These are phyloP conservation scores for Myiagra hebetior DNA, from an alignment of 2,113 vertebrate genomes.

Conservation along the genomic window DNA sequence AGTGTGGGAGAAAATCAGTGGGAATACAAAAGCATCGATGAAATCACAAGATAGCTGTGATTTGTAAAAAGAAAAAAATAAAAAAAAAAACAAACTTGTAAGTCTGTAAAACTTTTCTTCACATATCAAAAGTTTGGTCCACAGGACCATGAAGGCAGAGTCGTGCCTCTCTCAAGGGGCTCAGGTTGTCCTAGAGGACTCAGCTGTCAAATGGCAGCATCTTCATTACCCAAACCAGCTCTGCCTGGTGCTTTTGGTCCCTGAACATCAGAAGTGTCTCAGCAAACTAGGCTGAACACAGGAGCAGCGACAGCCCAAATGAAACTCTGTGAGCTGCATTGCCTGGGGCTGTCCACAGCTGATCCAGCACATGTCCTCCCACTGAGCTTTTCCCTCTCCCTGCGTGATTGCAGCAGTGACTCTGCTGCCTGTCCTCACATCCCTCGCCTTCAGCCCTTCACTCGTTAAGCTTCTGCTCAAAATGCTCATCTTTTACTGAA, in stretches of 20 bases:
- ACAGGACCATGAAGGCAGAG: not conserved
- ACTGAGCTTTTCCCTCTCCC: not conserved
- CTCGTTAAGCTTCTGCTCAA: not conserved
- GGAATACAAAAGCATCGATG: not conserved
- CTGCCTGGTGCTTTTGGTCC: not conserved
- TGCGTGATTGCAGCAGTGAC: not conserved
- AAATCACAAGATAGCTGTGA: not conserved
- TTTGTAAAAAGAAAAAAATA: not conserved
- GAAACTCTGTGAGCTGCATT: not conserved
- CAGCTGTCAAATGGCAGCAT: not conserved
- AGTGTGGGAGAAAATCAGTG: not conserved
- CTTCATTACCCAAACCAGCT: not conserved
- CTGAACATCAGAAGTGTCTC: rapidly evolving
- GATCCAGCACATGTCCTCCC: too few species aligned
- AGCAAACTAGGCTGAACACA: not conserved
- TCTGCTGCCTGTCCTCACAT: not conserved
- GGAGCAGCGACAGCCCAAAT: not conserved
- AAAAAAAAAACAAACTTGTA: not conserved
- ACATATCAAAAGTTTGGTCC: rapidly evolving
- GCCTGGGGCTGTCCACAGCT: not conserved
- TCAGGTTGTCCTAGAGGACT: not conserved
- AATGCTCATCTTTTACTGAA: not conserved
- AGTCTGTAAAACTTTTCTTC: not conserved
- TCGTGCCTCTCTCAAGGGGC: rapidly evolving
- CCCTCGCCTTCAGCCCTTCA: not conserved